Conservation (phyloP, 2,113 vertebrate genomes). For the Oncorhynchus masou region DNA sequence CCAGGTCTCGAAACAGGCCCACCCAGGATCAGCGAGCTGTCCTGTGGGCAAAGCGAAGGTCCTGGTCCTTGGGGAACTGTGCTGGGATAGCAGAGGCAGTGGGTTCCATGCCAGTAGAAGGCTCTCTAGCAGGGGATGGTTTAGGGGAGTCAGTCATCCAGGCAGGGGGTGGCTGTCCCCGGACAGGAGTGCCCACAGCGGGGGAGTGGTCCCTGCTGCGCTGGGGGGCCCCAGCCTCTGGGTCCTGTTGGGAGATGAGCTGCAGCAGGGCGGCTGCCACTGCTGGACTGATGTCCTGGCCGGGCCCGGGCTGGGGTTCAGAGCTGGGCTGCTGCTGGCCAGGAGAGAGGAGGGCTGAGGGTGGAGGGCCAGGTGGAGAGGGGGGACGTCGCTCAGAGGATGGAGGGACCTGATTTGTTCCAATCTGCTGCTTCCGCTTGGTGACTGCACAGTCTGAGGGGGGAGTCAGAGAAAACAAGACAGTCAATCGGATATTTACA, state of each 20-base stretch:
- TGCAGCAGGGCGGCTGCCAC: conserved; percentile 90
- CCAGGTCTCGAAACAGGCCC: conserved; percentile 62
- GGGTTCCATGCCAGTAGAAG: conserved; percentile 39
- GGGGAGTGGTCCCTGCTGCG: conserved; percentile 62
- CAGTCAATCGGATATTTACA: not conserved
- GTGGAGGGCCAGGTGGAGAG: conserved; percentile 79
- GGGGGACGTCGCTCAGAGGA: conserved; percentile 87
- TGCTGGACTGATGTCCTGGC: conserved; percentile 82
- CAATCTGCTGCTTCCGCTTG: conserved; percentile 46
- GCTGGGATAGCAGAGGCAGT: conserved; percentile 41
- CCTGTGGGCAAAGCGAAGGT: conserved; percentile 91
- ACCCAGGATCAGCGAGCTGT: conserved; percentile 67
- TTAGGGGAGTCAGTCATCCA: conserved; percentile 55
- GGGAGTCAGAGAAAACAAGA: not conserved
- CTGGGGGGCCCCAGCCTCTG: conserved; percentile 66
- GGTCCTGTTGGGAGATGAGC: conserved; percentile 87
- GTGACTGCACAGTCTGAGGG: conserved; percentile 51
- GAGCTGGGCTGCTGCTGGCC: conserved; percentile 65
- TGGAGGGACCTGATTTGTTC: conserved; percentile 68
- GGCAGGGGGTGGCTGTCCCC: conserved; percentile 38
- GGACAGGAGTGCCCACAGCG: conserved; percentile 25
- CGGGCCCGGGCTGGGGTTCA: conserved; percentile 24
- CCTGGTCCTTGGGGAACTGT: conserved; percentile 94
- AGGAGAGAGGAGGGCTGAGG: conserved; percentile 73
- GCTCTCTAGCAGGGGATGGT: conserved; percentile 46